Evolutionary conservation across 2,888 invertebrate genomes (phyloP), one percentile per base, ranked within the genome.

Genomic region (Catocala sponsa): DNA sequence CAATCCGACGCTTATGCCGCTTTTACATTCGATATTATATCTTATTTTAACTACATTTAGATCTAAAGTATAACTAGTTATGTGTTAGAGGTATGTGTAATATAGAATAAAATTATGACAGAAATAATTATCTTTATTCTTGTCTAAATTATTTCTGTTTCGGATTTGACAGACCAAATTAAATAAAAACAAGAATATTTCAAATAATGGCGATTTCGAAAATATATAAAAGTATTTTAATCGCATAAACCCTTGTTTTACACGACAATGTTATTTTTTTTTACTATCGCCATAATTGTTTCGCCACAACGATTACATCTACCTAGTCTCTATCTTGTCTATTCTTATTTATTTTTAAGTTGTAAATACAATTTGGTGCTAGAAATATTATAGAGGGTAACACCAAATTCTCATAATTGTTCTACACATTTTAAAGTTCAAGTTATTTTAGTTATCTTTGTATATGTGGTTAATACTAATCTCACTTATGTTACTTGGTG

Each of bases 281-380:
- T 50, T 61, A 56, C 51, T 33, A 47, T 74, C 80, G 87, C 88
- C 88, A 87, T 89, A 84, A 71, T 76, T 72, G 70, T 74, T 83
- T 84, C 79, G 78, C 80, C 74, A 87, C 88, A 89, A 88, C 89
- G 89, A 89, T 81, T 79, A 78, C 75, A 76, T 83, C 68, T 74
- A 68, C 82, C 91, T 91, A 91, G 90, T 91, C 91, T 82, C 54
- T 69, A 76, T 88, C 86, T 89, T 74, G 86, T 89, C 85, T 83
- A 72, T 74, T 78, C 76, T 76, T 73, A 55, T 68, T 74, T 74
- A 65, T 65, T 68, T 68, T 74, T 78, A 75, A 80, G 73, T 80
- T 85, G 83, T 85, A 82, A 67, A 83, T 86, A 82, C 66, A 76
- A 76, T 84, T 85, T 82, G 91, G 90, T 90, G 90, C 89, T 90